phyloP scores from a whole-genome alignment of 1,140 invertebrate species.

The Ridgeia piscesae region DNA sequence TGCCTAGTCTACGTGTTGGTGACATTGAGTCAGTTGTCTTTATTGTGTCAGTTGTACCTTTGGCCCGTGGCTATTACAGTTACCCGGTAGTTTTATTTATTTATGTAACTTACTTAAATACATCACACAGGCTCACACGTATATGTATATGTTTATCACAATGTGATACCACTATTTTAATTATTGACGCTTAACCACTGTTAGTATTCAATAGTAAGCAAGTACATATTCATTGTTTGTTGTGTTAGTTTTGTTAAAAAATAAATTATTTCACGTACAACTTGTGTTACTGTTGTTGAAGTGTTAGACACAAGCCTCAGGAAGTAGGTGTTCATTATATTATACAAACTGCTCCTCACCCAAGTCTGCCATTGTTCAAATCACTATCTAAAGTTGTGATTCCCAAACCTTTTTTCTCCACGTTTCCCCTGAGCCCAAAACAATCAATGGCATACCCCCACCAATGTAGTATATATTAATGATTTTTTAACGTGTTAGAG shows the following conservation, averaged over 20 bases:
- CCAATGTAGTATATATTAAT: no score
- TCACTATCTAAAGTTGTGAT: no score
- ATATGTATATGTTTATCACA: not conserved
- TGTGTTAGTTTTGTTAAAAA: not conserved
- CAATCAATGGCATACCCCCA: no score
- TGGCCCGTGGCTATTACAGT: not conserved
- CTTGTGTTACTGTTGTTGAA: not conserved
- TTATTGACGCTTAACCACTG: no score
- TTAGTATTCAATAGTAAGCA: no score
- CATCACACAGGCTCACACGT: not conserved
- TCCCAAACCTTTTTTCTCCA: no score
- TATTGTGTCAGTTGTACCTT: not conserved
- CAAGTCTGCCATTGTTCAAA: no score
- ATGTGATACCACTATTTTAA: not conserved
- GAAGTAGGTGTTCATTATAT: no score
- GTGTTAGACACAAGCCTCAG: no score
- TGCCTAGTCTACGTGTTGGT: not conserved
- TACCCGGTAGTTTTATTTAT: not conserved
- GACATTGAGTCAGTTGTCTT: not conserved
- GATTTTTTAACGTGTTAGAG: no score
- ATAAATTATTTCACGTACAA: not conserved
- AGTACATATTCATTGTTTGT: not conserved
- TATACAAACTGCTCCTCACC: no score
- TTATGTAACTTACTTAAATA: not conserved
- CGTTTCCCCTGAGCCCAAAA: no score